phyloP scores from a whole-genome alignment of 2,113 vertebrate genomes.

The Mirounga angustirostris region DNA sequence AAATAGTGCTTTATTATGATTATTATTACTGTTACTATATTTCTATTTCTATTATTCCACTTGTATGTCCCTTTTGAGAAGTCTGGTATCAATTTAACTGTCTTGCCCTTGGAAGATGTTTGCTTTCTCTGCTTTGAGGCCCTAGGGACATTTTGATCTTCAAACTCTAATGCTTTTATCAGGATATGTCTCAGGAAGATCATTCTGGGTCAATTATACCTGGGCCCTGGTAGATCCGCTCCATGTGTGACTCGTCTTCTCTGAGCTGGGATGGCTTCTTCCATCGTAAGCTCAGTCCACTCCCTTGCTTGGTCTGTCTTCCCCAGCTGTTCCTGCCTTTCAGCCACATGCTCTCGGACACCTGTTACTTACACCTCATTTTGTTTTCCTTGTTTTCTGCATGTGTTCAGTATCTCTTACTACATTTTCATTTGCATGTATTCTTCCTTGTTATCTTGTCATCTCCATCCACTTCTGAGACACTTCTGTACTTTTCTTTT shows the following conservation, averaged over 20 bases:
- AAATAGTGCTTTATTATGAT: too few relatives aligned
- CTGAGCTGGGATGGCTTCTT: fast-evolving
- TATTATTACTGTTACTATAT: too few relatives aligned
- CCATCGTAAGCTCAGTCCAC: fast-evolving
- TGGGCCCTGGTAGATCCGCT: fast-evolving
- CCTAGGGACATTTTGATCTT: not conserved
- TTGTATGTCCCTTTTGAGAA: too few relatives aligned
- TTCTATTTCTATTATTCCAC: not conserved
- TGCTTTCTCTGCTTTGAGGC: too few relatives aligned
- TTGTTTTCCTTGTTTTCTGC: not conserved
- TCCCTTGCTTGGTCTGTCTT: too few relatives aligned
- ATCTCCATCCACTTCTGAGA: not conserved
- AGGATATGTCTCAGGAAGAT: not conserved
- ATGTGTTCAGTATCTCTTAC: not conserved
- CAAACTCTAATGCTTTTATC: not conserved
- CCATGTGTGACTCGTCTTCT: fast-evolving
- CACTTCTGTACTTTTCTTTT: not conserved
- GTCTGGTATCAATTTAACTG: not conserved
- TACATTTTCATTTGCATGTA: not conserved
- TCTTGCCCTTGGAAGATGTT: not conserved
- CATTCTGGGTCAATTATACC: fast-evolving
- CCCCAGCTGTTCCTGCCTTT: not conserved
- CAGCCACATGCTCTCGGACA: not conserved
- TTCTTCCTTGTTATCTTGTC: not conserved
- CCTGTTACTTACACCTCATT: not conserved